Evolutionary conservation across 1,140 invertebrate genomes (phyloP).

Genomic region (Panagrolaimus sp.): DNA sequence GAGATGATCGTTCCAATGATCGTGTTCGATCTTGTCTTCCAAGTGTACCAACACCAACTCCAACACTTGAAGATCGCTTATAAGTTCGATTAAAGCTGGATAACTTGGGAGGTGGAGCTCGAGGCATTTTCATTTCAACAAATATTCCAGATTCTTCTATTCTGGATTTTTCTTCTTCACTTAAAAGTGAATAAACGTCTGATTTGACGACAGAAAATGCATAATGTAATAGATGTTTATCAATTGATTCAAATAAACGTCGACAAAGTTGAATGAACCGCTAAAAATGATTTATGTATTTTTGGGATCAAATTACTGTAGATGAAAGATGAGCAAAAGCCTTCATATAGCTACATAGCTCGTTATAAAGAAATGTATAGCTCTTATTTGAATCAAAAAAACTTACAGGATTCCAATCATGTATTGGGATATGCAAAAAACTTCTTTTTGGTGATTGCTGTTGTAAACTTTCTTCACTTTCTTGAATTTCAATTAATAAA

Average conservation of each 20-base stretch:
- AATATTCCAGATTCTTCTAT: constrained; percentile 56
- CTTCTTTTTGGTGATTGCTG: constrained; percentile 17
- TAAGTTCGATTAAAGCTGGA: constrained; percentile 50
- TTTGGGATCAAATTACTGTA: no score
- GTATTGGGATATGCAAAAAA: constrained; percentile 14
- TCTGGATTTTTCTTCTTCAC: constrained; percentile 36
- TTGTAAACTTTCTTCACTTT: background rate
- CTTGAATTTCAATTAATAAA: constrained; percentile 32
- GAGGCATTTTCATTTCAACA: constrained; percentile 48
- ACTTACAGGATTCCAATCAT: constrained; percentile 6
- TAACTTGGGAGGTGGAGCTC: constrained; percentile 48
- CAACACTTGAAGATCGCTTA: background rate
- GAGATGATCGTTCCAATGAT: constrained; percentile 29
- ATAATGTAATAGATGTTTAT: constrained; percentile 53
- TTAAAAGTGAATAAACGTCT: constrained; percentile 41
- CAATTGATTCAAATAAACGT: constrained; percentile 45
- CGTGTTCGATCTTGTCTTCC: constrained; percentile 23
- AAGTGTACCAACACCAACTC: background rate
- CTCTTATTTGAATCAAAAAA: no score
- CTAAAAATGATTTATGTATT: no score
- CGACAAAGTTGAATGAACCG: constrained; percentile 43
- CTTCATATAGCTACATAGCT: no score
- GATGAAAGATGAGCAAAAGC: no score
- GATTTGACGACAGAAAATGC: constrained; percentile 51
- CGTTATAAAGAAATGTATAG: no score